phyloP scores from a whole-genome alignment of 2,888 invertebrate species.

The Coenonympha glycerion region DNA sequence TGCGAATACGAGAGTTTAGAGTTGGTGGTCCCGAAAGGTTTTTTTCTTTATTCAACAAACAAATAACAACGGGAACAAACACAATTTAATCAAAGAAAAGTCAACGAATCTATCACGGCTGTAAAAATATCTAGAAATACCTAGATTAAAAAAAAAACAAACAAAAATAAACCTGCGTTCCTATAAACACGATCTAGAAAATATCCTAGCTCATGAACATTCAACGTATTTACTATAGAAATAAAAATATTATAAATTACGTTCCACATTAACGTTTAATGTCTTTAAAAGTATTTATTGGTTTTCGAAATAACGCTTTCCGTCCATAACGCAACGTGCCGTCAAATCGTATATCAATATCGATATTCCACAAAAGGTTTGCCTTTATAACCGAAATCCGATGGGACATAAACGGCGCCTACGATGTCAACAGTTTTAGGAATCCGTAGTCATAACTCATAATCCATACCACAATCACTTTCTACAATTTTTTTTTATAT shows the following conservation, averaged over 20 bases:
- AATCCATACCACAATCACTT: no score
- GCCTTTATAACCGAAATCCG: slow-evolving; percentile 18
- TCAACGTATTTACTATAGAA: not conserved
- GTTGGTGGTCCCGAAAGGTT: no score
- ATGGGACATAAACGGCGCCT: slow-evolving; percentile 29
- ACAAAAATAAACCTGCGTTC: not conserved
- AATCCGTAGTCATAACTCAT: no score
- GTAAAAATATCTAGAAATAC: not conserved
- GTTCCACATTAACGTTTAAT: not conserved
- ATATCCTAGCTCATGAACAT: not conserved
- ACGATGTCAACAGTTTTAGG: slow-evolving; percentile 31
- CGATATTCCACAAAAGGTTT: slow-evolving; percentile 10
- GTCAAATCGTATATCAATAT: slow-evolving; percentile 1
- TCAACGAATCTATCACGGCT: not conserved
- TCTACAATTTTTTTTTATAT: no score
- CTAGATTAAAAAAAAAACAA: not conserved
- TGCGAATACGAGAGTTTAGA: no score
- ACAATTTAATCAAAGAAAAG: no score
- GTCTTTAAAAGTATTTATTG: slow-evolving; percentile 6
- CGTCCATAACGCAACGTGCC: not conserved
- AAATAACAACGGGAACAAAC: no score
- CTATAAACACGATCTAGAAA: not conserved
- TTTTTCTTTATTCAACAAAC: no score
- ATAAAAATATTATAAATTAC: not conserved
- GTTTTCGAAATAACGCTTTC: slow-evolving; percentile 1